Evolutionary conservation across 53 echinoderm and acorn worm genomes (phyloP).

Genomic region (Arbacia lixula): DNA sequence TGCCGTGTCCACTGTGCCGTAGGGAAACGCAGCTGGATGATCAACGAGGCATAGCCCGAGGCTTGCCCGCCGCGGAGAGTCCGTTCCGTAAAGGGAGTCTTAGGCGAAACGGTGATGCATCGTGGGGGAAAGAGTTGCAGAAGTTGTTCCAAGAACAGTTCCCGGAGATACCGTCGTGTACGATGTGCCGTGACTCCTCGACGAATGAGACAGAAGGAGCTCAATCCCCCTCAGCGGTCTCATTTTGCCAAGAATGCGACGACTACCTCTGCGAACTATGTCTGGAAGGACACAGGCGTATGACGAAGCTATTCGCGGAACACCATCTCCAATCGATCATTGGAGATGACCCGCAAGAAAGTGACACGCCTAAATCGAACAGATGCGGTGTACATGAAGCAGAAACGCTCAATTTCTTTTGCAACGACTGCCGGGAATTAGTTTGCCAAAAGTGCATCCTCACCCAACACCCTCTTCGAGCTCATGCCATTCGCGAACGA

Average conservation of each 20-base stretch:
- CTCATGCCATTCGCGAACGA: background rate
- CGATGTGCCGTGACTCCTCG: background rate
- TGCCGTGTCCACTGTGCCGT: background rate
- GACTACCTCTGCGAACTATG: constrained; percentile 4
- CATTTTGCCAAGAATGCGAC: constrained; percentile 2
- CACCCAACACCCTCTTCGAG: background rate
- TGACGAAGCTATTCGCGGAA: background rate
- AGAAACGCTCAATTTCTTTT: constrained; percentile 1
- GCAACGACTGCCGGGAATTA: background rate
- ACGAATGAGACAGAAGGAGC: background rate
- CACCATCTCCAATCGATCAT: background rate
- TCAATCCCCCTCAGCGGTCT: background rate
- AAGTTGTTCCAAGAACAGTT: no score
- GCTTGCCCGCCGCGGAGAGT: background rate
- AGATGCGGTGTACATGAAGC: background rate
- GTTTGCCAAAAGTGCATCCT: constrained; percentile 3
- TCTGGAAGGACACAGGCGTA: background rate
- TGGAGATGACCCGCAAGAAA: background rate
- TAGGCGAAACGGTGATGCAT: background rate
- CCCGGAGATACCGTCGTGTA: background rate
- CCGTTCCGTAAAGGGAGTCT: no score
- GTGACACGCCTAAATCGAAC: background rate
- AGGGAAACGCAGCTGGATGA: background rate
- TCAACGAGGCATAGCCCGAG: background rate
- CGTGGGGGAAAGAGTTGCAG: background rate